phyloP scores from a whole-genome alignment of 1,140 invertebrate genomes.

The Reticulitermes speratus region DNA sequence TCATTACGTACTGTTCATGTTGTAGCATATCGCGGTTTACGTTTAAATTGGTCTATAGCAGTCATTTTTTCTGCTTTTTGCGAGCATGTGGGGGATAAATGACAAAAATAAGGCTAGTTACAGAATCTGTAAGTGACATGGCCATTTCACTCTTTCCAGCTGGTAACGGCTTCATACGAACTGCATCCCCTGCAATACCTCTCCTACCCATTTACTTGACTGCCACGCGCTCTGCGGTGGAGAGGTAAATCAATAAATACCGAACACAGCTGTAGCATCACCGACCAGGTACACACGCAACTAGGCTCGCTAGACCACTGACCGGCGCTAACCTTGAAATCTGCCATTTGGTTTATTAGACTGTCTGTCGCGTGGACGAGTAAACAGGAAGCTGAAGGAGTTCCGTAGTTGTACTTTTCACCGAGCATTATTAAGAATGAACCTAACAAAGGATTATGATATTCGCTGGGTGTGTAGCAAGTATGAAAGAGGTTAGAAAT shows the following conservation, averaged over 20 bases:
- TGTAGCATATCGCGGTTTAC: not conserved
- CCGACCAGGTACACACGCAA: not conserved
- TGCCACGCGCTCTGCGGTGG: not conserved
- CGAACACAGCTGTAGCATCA: not conserved
- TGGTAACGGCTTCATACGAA: not conserved
- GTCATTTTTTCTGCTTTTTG: not conserved
- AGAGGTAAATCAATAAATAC: constrained; percentile 13
- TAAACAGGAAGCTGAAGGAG: too few species aligned
- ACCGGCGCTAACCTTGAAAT: not conserved
- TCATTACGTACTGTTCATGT: not conserved
- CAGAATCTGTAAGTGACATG: not conserved
- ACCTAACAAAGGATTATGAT: too few species aligned
- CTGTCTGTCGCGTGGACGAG: too few species aligned
- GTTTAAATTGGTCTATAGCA: not conserved
- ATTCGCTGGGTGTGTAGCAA: too few species aligned
- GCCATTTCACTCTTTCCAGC: not conserved
- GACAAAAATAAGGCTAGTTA: not conserved
- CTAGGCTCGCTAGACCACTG: not conserved
- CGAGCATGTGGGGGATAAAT: not conserved
- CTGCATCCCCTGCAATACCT: not conserved
- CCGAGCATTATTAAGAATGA: too few species aligned
- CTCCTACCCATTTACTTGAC: not conserved
- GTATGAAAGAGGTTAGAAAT: too few species aligned
- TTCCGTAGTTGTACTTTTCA: too few species aligned
- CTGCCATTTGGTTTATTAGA: not conserved